phyloP scores from a whole-genome alignment of 2,888 invertebrate species.

The Sisyra nigra region DNA sequence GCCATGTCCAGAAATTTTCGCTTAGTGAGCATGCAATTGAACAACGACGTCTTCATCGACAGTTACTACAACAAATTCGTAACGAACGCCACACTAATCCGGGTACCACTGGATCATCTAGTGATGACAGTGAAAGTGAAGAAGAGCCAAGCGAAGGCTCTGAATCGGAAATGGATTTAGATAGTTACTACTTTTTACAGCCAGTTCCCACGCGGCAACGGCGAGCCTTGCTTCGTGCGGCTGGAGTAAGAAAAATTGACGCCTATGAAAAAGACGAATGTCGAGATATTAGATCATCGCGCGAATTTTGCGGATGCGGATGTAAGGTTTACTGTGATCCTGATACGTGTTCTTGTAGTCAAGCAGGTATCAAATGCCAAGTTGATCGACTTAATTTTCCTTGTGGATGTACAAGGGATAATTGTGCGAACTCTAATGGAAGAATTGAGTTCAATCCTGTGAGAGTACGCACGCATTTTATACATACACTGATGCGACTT shows the following conservation, averaged over 20 bases:
- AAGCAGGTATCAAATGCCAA: constrained; percentile 93
- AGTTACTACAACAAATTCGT: constrained; percentile 53
- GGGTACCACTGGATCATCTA: constrained; percentile 60
- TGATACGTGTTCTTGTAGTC: constrained; percentile 86
- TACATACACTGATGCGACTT: constrained; percentile 88
- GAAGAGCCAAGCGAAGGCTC: constrained; percentile 67
- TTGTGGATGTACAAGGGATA: constrained; percentile 89
- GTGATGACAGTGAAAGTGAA: constrained; percentile 72
- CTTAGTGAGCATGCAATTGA: constrained; percentile 79
- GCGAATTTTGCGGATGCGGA: constrained; percentile 87
- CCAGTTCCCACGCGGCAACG: constrained; percentile 88
- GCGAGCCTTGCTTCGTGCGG: constrained; percentile 71
- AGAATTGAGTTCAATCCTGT: constrained; percentile 94
- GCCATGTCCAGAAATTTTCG: constrained; percentile 61
- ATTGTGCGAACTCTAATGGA: constrained; percentile 83
- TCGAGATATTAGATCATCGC: constrained; percentile 73
- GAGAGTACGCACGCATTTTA: constrained; percentile 89
- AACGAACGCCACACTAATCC: constrained; percentile 41
- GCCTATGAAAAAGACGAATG: constrained; percentile 88
- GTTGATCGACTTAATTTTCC: constrained; percentile 93
- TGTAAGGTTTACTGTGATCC: constrained; percentile 92
- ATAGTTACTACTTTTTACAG: constrained; percentile 79
- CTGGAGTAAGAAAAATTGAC: constrained; percentile 89
- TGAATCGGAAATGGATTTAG: constrained; percentile 73
- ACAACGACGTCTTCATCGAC: constrained; percentile 71